A percentile compares a stretch with the other conserved stretches of the same genome.
Conservation (phyloP, 2,113 vertebrate genomes). For the Ictalurus punctatus region DNA sequence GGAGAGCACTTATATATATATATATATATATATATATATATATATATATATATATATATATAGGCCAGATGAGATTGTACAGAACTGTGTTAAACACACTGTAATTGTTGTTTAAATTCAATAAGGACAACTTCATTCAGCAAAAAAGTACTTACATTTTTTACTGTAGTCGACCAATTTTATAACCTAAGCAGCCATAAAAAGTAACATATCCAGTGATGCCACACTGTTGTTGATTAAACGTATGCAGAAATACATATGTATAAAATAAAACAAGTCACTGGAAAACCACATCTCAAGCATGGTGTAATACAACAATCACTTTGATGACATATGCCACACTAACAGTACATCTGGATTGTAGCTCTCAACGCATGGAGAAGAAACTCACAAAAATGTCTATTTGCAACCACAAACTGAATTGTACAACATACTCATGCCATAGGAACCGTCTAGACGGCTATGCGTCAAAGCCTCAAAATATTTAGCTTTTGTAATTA, state of each 20-base stretch:
- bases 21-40: too few species aligned
- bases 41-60: too few species aligned
- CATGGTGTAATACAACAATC: not conserved
- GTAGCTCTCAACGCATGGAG: not conserved
- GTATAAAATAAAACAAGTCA: not conserved
- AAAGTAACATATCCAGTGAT: not conserved
- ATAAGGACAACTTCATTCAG: not conserved
- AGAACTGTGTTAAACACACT: not conserved
- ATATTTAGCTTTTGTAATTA: not conserved
- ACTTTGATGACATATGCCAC: conserved; percentile 9
- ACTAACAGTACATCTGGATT: not conserved
- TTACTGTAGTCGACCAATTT: not conserved
- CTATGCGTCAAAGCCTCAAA: not conserved
- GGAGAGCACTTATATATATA: too few species aligned
- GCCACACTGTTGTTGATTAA: not conserved
- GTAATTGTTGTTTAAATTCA: not conserved
- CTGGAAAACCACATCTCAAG: conserved; percentile 6
- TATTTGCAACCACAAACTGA: not conserved
- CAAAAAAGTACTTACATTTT: not conserved
- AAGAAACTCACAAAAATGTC: conserved; percentile 14
- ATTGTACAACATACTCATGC: not conserved
- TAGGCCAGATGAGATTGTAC: not conserved
- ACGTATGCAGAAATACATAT: not conserved
- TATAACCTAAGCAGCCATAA: not conserved
- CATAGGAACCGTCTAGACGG: not conserved